phyloP scores from a whole-genome alignment of 2,797 vertebrate species.

The Anguilla pacifica region DNA sequence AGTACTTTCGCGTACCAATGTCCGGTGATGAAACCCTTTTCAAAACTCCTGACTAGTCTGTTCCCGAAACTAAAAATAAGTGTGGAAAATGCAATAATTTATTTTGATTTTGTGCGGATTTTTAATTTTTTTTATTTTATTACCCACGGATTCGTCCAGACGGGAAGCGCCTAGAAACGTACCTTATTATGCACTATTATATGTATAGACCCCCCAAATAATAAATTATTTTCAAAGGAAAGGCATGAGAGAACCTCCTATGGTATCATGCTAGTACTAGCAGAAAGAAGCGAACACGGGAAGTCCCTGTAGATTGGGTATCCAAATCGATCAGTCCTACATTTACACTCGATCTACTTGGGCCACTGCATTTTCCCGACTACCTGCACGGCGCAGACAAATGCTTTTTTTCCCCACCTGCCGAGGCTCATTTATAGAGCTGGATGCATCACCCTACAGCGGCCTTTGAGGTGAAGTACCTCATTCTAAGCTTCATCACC shows the following conservation, averaged over 20 bases:
- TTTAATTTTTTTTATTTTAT: background rate
- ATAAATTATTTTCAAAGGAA: background rate
- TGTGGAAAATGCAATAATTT: background rate
- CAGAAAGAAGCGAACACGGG: background rate
- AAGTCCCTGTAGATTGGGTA: background rate
- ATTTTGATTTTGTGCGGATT: background rate
- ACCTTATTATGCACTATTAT: background rate
- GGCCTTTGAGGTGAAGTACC: background rate
- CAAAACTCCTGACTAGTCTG: background rate
- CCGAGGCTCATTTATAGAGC: background rate
- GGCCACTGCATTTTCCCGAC: background rate
- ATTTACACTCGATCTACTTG: background rate
- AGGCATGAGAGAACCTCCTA: background rate
- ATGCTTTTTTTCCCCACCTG: background rate
- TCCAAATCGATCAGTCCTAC: background rate
- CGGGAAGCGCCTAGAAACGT: background rate
- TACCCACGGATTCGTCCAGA: background rate
- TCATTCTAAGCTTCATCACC: background rate
- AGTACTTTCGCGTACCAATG: background rate
- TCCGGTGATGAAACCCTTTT: background rate
- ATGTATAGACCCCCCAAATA: background rate
- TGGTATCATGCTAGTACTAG: background rate
- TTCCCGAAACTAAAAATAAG: background rate
- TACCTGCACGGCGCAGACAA: background rate
- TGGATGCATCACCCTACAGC: background rate